phyloP scores from a whole-genome alignment of 2,113 vertebrate species.

The Melanotaenia duboulayi region DNA sequence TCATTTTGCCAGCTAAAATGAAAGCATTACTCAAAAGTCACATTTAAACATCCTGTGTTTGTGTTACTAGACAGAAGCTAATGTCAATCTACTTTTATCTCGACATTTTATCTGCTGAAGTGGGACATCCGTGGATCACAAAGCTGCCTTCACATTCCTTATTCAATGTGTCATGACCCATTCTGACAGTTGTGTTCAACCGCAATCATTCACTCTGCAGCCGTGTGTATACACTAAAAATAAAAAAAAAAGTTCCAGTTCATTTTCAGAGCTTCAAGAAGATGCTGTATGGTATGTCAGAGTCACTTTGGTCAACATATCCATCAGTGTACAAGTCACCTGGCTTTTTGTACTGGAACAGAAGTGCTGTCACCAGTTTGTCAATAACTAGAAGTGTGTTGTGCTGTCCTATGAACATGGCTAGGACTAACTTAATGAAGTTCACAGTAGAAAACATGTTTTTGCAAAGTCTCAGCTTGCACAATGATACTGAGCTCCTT shows the following conservation, averaged over 20 bases:
- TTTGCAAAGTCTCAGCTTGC: constrained; percentile 8
- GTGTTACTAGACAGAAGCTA: constrained; percentile 5
- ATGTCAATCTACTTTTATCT: constrained; percentile 10
- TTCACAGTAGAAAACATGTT: constrained; percentile 1
- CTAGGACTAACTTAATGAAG: background rate
- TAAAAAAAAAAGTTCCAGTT: constrained; percentile 31
- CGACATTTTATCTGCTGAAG: constrained; percentile 30
- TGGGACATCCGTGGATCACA: constrained; percentile 26
- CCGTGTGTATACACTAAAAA: constrained; percentile 37
- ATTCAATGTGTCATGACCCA: constrained; percentile 25
- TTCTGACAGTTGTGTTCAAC: constrained; percentile 41
- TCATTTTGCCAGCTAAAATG: background rate
- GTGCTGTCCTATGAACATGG: background rate
- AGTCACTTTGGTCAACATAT: constrained; percentile 6
- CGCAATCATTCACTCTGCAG: constrained; percentile 44
- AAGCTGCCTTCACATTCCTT: constrained; percentile 40
- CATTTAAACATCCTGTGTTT: constrained; percentile 4
- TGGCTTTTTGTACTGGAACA: background rate
- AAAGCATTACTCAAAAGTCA: background rate
- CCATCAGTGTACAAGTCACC: background rate
- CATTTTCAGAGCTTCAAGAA: constrained; percentile 13
- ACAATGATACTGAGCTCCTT: constrained; percentile 17
- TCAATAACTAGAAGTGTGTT: background rate
- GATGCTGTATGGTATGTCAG: constrained; percentile 7
- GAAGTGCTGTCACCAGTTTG: background rate